These are phyloP conservation scores for Unio delphinus DNA, from an alignment of 2,888 invertebrate genomes.

Conservation along the genomic window DNA sequence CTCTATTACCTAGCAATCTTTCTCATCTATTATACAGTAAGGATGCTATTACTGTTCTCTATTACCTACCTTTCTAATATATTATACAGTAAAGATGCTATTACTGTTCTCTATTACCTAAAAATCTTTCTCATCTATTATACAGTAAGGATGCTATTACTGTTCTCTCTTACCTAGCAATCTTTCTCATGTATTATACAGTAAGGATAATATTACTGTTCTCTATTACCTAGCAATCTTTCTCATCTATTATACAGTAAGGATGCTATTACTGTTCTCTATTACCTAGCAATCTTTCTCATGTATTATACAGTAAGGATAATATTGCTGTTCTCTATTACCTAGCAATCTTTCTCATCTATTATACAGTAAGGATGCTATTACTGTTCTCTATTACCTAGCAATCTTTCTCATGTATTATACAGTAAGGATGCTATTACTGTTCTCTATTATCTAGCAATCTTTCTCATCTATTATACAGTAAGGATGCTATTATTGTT, in stretches of 20 bases:
- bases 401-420: constrained; percentile 81
- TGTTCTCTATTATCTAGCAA: constrained; percentile 79
- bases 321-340: constrained; percentile 63
- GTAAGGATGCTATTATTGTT: too few relatives aligned
- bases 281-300: too few relatives aligned
- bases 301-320: too few relatives aligned
- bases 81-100: too few relatives aligned
- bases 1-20: constrained; percentile 85
- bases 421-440: not conserved
- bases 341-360: constrained; percentile 91
- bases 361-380: too few relatives aligned
- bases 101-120: constrained; percentile 75
- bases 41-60: too few relatives aligned
- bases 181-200: constrained; percentile 77
- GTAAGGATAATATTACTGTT: not conserved
- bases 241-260: constrained; percentile 69
- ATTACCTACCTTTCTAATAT: too few relatives aligned
- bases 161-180: constrained; percentile 79
- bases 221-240: constrained; percentile 85
- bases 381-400: constrained; percentile 75
- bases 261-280: too few relatives aligned
- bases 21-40: constrained; percentile 69
- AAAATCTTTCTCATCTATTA: constrained; percentile 85
- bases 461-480: constrained; percentile 78
- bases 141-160: not conserved